phyloP scores from a whole-genome alignment of 2,113 vertebrate species.

The Oxyruncus cristatus region DNA sequence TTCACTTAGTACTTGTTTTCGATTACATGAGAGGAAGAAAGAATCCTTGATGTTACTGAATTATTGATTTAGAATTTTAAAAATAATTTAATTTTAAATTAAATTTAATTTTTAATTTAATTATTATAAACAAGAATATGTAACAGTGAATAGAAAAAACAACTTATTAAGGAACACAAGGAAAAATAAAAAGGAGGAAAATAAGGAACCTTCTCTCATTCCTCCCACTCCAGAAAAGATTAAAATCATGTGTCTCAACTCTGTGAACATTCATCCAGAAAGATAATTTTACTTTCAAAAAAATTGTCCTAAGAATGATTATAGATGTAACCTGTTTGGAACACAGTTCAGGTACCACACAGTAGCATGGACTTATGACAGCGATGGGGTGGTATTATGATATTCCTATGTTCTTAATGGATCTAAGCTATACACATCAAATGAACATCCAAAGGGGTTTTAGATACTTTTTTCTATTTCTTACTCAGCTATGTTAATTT shows the following conservation, averaged over 20 bases:
- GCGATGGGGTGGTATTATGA: rapidly evolving
- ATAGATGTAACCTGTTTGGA: background rate
- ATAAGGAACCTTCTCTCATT: background rate
- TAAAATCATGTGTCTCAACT: background rate
- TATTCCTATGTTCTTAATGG: background rate
- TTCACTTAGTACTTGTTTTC: constrained; percentile 3
- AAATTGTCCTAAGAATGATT: background rate
- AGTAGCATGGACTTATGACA: background rate
- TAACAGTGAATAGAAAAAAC: background rate
- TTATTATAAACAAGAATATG: background rate
- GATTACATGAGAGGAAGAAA: background rate
- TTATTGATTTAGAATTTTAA: background rate
- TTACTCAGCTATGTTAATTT: background rate
- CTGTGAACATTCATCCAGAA: background rate
- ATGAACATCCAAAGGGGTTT: background rate
- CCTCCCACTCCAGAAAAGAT: background rate
- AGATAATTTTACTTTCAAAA: background rate
- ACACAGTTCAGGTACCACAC: background rate
- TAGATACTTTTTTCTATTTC: background rate
- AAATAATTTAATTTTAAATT: background rate
- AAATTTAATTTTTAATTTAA: background rate
- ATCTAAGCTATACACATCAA: background rate
- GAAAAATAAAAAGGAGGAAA: background rate
- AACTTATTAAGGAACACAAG: background rate
- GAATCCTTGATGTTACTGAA: background rate